Evolutionary conservation across 2,888 invertebrate genomes (phyloP), one percentile per base, ranked within the genome.

Genomic region (Apamea crenata): DNA sequence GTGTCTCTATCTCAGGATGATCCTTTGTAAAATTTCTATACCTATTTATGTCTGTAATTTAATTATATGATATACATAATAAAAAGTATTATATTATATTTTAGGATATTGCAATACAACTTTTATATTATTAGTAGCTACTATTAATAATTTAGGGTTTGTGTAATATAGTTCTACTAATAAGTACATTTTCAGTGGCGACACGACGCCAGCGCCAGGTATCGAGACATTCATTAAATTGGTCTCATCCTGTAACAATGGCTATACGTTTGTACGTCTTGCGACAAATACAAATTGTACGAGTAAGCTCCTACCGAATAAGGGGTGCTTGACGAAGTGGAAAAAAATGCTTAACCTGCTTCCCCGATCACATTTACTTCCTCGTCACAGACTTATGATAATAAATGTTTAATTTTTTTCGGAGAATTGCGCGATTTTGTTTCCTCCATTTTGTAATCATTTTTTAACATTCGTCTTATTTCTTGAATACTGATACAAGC

Each of bases 311-410:
- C 91, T 92, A 92, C 92, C 89, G 93, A 93, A 94, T 94, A 92
- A 94, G 93, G 93, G 94, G 94, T 93, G 94, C 89, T 91, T 91
- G 91, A 86, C 93, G 91, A 93, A 92, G 92, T 93, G 95, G 93
- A 95, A 96, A 95, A 88, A 94, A 95, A 94, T 93, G 93, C 94
- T 93, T 94, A 94, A 95, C 94, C 94, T 94, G 93, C 90, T 93
- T 92, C 91, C 92, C 92, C 93, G 94, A 95, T 95, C 95, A 94
- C 94, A 95, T 95, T 95, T 92, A 93, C 93, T 93, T 92, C 92
- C 76, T 91, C 89, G 90, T 90, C 89, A 91, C 91, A 92, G 91
- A 92, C 93, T 93, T 92, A 94, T 94, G 93, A 94, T 92, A 91
- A 94, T 92, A 91, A 93, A 94, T 94, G 93, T 92, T 93, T 88